Conservation (phyloP, 2,113 vertebrate species). For the Platysteira castanea region DNA sequence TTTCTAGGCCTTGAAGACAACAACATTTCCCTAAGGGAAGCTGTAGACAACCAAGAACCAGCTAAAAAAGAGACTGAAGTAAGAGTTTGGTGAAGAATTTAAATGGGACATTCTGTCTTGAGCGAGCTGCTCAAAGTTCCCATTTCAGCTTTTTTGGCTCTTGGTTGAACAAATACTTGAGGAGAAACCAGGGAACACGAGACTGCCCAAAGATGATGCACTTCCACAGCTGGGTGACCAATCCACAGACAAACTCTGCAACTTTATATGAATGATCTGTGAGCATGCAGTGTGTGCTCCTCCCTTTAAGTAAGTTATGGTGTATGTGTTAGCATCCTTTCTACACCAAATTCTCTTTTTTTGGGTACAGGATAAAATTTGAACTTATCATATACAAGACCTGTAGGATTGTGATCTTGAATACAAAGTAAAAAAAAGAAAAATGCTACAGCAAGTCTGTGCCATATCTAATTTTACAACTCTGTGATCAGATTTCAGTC, state of each 20-base stretch:
- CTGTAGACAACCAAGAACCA: not conserved
- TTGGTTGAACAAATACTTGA: not conserved
- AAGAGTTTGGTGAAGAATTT: not conserved
- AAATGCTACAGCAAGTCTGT: not conserved
- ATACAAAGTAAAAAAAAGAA: not conserved
- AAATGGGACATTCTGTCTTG: not conserved
- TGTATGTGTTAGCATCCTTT: not conserved
- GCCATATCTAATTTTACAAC: not conserved
- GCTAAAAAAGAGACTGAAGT: not conserved
- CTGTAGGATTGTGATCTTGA: not conserved
- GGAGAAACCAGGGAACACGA: not conserved
- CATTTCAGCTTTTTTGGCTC: not conserved
- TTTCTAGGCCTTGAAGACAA: not conserved
- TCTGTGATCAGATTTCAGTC: not conserved
- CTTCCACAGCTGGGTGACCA: not conserved
- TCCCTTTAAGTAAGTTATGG: not conserved
- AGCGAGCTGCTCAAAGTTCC: not conserved
- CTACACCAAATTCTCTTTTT: not conserved
- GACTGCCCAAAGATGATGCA: not conserved
- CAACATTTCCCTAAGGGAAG: not conserved
- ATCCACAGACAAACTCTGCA: not conserved
- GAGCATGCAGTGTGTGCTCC: not conserved
- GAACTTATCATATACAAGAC: not conserved
- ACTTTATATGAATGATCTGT: not conserved
- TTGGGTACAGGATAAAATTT: not conserved